Evolutionary conservation across 2,113 vertebrate species (phyloP).

Genomic region (Thamnaconus septentrionalis): DNA sequence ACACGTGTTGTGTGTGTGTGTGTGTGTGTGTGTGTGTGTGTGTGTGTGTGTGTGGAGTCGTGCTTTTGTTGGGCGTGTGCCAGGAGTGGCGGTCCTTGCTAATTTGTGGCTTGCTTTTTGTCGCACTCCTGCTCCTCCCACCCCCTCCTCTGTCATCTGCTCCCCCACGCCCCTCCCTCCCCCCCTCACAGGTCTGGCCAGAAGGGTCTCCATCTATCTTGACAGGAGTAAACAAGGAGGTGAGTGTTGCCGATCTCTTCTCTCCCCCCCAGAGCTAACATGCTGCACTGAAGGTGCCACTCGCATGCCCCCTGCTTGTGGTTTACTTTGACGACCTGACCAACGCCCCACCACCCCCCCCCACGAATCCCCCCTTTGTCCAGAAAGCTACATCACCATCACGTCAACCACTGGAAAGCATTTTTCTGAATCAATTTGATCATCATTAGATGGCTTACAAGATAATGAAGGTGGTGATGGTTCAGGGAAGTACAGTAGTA

Average conservation of each 20-base stretch:
- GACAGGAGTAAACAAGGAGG: slow-evolving; percentile 93
- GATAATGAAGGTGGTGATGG: too few species aligned
- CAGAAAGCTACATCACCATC: too few species aligned
- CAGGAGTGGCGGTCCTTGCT: slow-evolving; percentile 40
- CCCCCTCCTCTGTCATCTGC: slow-evolving; percentile 25
- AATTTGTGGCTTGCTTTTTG: slow-evolving; percentile 51
- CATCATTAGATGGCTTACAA: too few species aligned
- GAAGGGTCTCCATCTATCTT: slow-evolving; percentile 91
- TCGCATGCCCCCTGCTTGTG: slow-evolving; percentile 9
- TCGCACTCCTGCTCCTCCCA: slow-evolving; percentile 42
- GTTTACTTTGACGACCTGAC: too few species aligned
- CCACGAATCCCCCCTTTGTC: too few species aligned
- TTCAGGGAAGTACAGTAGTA: too few species aligned
- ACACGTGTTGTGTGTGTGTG: slow-evolving; percentile 15
- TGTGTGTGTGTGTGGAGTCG: slow-evolving; percentile 32
- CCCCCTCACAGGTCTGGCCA: slow-evolving; percentile 81
- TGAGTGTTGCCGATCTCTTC: slow-evolving; percentile 74
- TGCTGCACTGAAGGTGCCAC: slow-evolving; percentile 30
- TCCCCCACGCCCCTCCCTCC: background rate
- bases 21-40: slow-evolving; percentile 22
- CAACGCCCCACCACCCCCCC: too few species aligned
- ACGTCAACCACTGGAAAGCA: too few species aligned
- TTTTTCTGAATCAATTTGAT: too few species aligned
- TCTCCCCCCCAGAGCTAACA: slow-evolving; percentile 19
- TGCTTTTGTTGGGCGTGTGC: too few species aligned